These are phyloP conservation scores for Lycocerus yunnanus DNA, from an alignment of 2,888 invertebrate genomes.

Conservation along the genomic window DNA sequence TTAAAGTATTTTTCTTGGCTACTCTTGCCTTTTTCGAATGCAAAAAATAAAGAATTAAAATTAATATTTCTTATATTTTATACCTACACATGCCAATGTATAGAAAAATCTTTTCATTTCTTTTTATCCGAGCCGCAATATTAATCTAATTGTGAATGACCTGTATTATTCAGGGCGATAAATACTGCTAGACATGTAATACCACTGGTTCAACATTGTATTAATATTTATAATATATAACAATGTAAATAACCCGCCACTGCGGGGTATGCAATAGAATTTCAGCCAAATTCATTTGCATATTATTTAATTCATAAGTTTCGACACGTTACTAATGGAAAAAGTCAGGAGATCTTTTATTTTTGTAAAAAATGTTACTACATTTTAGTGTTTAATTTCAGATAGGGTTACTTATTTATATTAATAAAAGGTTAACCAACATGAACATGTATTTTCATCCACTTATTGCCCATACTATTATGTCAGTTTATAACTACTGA, in stretches of 20 bases:
- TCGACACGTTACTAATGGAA: neutral
- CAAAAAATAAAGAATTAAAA: neutral
- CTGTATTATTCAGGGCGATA: neutral
- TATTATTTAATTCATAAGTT: neutral
- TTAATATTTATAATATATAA: neutral
- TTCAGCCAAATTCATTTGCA: neutral
- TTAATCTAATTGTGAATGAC: neutral
- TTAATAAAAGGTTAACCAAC: neutral
- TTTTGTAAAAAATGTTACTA: neutral
- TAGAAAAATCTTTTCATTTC: no score
- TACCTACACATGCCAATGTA: no score
- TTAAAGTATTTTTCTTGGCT: neutral
- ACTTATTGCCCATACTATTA: conserved; percentile 4
- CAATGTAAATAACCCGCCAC: neutral
- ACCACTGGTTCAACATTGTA: neutral
- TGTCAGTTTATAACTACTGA: conserved; percentile 20
- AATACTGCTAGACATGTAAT: neutral
- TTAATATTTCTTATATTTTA: no score
- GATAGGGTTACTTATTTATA: neutral
- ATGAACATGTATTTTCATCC: conserved; percentile 18
- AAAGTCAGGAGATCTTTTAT: neutral
- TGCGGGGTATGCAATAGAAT: neutral
- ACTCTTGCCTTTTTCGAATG: neutral
- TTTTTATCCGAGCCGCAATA: neutral
- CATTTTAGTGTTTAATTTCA: neutral